phyloP scores from a whole-genome alignment of 1,140 invertebrate genomes.

The Neodiprion lecontei region DNA sequence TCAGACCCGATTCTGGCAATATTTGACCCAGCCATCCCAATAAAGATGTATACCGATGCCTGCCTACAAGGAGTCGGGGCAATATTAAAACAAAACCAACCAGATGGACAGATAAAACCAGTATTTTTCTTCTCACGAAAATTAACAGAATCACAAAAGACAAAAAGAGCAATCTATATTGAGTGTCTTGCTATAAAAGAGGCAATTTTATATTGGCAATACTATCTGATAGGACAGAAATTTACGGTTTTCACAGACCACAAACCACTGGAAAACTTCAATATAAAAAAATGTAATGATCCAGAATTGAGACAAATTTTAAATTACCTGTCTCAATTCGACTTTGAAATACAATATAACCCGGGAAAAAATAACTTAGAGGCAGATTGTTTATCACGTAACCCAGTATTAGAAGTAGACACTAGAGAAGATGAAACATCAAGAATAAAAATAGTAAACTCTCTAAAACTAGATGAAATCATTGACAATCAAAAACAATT shows the following conservation, averaged over 20 bases:
- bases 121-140: background rate
- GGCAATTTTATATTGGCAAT: constrained; percentile 3
- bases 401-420: constrained; percentile 23
- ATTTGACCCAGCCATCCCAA: constrained; percentile 28
- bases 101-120: constrained; percentile 20
- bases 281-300: constrained; percentile 17
- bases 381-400: constrained; percentile 27
- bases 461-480: background rate
- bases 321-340: background rate
- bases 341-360: constrained; percentile 16
- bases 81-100: constrained; percentile 28
- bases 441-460: background rate
- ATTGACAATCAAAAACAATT: background rate
- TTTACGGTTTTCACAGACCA: constrained; percentile 29
- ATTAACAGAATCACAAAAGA: background rate
- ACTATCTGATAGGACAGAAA: constrained; percentile 14
- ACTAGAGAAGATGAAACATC: background rate
- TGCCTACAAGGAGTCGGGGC: constrained; percentile 32
- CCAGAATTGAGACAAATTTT: background rate
- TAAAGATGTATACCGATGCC: constrained; percentile 33
- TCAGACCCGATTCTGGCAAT: constrained; percentile 27
- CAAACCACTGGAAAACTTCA: constrained; percentile 27
- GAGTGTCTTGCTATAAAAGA: background rate
- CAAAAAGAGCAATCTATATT: background rate
- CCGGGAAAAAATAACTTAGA: constrained; percentile 27